Conservation (phyloP, 2,888 invertebrate genomes). For the Hydroisotoma schaefferi region DNA sequence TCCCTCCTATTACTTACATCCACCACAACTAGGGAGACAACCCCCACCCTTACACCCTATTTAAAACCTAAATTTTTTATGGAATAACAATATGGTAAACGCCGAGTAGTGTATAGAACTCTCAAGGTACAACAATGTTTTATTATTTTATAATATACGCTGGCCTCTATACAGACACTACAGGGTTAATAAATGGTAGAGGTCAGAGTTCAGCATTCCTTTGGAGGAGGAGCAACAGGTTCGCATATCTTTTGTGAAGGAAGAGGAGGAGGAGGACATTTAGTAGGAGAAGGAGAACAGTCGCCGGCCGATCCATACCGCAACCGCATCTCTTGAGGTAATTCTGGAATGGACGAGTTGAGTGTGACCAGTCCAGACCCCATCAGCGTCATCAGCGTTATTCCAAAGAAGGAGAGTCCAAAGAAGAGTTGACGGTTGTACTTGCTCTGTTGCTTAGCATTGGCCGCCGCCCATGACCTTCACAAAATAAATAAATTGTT, state of each 20-base stretch:
- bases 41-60: too few relatives aligned
- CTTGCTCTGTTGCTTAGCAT: constrained; percentile 9
- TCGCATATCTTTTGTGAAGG: not conserved
- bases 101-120: too few relatives aligned
- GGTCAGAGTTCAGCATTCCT: too few relatives aligned
- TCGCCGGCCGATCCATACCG: not conserved
- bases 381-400: constrained; percentile 2
- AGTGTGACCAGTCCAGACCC: not conserved
- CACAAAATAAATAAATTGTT: too few relatives aligned
- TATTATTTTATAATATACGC: too few relatives aligned
- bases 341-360: constrained; percentile 1
- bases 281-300: not conserved
- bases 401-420: constrained; percentile 14
- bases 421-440: constrained; percentile 21
- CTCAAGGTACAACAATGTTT: too few relatives aligned
- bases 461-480: constrained; percentile 18
- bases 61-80: too few relatives aligned
- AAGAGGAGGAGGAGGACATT: not conserved
- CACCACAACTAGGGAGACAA: too few relatives aligned
- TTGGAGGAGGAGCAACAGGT: not conserved
- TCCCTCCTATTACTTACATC: too few relatives aligned
- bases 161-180: too few relatives aligned
- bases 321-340: not conserved
- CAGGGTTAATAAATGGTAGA: too few relatives aligned
- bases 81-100: too few relatives aligned